These are phyloP conservation scores for Sarcophaga rosellei DNA, from an alignment of 2,888 invertebrate species.

Conservation along the genomic window DNA sequence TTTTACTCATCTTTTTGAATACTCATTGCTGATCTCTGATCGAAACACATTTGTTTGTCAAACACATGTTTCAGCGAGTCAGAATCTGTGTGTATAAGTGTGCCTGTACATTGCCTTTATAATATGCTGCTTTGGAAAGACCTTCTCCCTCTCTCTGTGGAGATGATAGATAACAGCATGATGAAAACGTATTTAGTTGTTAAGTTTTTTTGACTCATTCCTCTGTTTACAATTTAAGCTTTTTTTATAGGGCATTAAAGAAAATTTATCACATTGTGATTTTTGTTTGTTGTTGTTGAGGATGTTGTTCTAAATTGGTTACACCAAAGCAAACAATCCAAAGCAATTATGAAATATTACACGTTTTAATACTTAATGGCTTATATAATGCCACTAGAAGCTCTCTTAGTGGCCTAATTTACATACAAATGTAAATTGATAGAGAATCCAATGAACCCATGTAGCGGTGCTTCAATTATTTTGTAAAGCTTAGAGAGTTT, in stretches of 20 bases:
- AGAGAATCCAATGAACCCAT: too few species aligned
- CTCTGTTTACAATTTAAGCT: not conserved
- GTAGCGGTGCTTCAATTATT: slow-evolving; percentile 35
- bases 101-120: not conserved
- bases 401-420: slow-evolving; percentile 36
- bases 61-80: too few species aligned
- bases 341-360: slow-evolving; percentile 54
- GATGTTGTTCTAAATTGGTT: not conserved
- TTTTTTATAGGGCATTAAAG: not conserved
- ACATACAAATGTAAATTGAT: slow-evolving; percentile 51
- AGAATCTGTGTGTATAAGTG: not conserved
- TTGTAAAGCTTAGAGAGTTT: slow-evolving; percentile 52
- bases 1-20: too few species aligned
- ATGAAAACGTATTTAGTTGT: slow-evolving; percentile 8
- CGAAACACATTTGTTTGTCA: too few species aligned
- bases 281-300: not conserved
- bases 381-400: slow-evolving; percentile 19
- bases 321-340: not conserved
- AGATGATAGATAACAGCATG: slow-evolving; percentile 34
- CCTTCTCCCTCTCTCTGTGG: not conserved
- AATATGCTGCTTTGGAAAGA: not conserved
- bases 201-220: not conserved
- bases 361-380: slow-evolving; percentile 47
- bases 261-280: not conserved
- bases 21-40: too few species aligned